Conservation (phyloP, 2,797 vertebrate genomes). For the Pachyuromys duprasi region DNA sequence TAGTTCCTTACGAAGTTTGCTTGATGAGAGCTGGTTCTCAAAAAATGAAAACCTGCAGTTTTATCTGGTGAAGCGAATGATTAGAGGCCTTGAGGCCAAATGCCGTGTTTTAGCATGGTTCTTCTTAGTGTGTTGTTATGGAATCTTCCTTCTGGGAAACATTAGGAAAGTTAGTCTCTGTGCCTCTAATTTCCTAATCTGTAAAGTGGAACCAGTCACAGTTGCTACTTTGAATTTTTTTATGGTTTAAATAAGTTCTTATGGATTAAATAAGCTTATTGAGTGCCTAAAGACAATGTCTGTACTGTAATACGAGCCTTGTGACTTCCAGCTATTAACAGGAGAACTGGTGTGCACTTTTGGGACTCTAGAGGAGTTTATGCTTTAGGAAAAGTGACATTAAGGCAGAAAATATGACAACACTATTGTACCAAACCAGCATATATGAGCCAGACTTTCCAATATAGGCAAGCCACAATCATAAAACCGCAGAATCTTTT, state of each 20-base stretch:
- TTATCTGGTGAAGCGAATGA: no score
- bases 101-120: neutral
- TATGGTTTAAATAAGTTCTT: neutral
- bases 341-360: neutral
- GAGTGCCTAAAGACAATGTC: neutral
- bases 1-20: no score
- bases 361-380: neutral
- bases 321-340: neutral
- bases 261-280: neutral
- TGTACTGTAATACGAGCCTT: neutral
- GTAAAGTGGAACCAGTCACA: neutral
- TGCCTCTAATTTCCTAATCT: neutral
- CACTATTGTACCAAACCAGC: neutral
- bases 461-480: neutral
- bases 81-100: no score
- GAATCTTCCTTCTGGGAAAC: neutral
- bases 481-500: neutral
- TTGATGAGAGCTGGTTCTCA: no score
- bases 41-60: no score
- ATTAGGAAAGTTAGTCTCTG: neutral
- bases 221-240: neutral
- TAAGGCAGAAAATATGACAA: neutral
- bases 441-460: neutral
- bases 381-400: neutral
- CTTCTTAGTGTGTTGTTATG: neutral